These are phyloP conservation scores for Sebastes hopkinsi DNA, from an alignment of 2,797 vertebrate genomes.

Conservation along the genomic window DNA sequence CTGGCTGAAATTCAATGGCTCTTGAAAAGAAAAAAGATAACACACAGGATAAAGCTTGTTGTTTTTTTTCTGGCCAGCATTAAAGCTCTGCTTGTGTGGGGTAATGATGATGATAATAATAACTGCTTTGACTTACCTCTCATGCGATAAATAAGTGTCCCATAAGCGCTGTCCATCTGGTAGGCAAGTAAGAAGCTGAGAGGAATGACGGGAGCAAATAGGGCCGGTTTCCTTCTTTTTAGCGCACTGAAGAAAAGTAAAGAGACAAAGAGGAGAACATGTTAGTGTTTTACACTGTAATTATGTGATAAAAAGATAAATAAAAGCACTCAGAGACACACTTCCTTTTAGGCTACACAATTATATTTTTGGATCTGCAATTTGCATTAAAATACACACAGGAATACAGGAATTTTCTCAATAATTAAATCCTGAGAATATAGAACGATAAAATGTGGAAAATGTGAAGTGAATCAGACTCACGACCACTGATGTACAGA, in stretches of 20 bases:
- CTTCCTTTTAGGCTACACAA: background rate
- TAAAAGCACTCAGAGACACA: background rate
- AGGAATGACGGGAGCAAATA: conserved; percentile 86
- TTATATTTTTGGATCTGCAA: background rate
- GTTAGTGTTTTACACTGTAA: background rate
- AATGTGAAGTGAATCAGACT: background rate
- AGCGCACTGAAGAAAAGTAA: conserved; percentile 78
- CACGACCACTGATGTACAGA: background rate
- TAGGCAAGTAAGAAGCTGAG: conserved; percentile 87
- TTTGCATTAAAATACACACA: background rate
- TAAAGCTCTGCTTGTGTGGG: background rate
- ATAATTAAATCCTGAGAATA: background rate
- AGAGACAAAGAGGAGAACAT: background rate
- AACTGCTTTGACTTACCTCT: conserved; percentile 78
- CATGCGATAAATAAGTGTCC: conserved; percentile 87
- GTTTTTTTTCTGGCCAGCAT: background rate
- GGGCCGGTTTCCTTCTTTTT: conserved; percentile 81
- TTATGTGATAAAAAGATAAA: background rate
- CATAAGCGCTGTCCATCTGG: conserved; percentile 89
- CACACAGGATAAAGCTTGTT: background rate
- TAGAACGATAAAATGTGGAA: background rate
- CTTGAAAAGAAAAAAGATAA: too few species aligned
- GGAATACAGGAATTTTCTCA: background rate
- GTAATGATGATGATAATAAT: background rate
- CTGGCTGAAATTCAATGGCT: background rate